These are phyloP conservation scores for Megaceryle torquata DNA, from an alignment of 2,113 vertebrate species.

Conservation along the genomic window DNA sequence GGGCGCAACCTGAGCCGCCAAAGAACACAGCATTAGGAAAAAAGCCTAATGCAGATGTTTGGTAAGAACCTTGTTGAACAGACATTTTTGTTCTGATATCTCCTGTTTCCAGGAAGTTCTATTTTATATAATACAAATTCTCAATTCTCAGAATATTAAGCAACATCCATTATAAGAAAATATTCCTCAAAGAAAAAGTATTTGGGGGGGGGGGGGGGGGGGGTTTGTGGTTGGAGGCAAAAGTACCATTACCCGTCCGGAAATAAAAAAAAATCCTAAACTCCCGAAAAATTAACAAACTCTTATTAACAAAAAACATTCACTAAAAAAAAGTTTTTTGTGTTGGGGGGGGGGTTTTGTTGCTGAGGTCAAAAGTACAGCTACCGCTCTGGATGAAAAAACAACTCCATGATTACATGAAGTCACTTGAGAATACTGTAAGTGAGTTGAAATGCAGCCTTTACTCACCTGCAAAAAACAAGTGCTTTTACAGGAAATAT, in stretches of 20 bases:
- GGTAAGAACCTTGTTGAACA: neutral
- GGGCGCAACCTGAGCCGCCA: neutral
- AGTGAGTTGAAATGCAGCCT: constrained; percentile 25
- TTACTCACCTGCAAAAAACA: constrained; percentile 4
- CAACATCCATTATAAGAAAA: neutral
- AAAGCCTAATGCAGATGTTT: neutral
- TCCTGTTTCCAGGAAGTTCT: neutral
- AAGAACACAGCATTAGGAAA: neutral
- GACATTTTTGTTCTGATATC: neutral
- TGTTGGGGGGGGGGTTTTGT: no score
- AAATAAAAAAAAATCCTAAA: no score
- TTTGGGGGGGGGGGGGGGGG: no score
- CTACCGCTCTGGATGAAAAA: neutral
- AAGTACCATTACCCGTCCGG: no score
- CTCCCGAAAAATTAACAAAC: no score
- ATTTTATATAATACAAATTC: neutral
- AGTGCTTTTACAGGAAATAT: constrained; percentile 6
- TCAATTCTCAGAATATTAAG: neutral
- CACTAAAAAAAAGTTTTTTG: no score
- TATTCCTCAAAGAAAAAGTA: neutral
- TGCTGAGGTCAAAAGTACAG: constrained; percentile 32
- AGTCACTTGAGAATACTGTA: neutral
- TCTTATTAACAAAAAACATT: no score
- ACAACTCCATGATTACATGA: neutral
- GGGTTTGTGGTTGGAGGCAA: no score